phyloP scores from a whole-genome alignment of 2,113 vertebrate genomes.

The Cariama cristata region DNA sequence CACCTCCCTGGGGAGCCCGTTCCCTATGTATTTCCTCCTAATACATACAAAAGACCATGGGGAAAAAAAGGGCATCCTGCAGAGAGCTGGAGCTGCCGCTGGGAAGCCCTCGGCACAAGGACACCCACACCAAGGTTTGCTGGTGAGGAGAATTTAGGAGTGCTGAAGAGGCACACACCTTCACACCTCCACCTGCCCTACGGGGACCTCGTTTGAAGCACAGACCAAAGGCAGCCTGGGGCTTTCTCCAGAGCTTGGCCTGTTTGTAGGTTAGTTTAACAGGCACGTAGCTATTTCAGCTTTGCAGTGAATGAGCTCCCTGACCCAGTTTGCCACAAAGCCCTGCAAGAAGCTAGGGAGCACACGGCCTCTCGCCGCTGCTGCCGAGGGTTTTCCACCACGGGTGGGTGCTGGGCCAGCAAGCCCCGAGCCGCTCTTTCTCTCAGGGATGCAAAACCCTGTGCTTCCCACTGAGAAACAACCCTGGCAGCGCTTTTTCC shows the following conservation, averaged over 20 bases:
- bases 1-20: too few species aligned
- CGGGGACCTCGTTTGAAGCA: fast-evolving
- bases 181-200: not conserved
- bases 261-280: not conserved
- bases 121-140: not conserved
- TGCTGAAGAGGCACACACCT: not conserved
- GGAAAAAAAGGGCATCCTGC: not conserved
- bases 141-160: not conserved
- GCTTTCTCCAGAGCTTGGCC: not conserved
- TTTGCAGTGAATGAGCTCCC: not conserved
- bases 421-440: not conserved
- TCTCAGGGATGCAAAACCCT: not conserved
- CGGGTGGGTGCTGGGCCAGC: not conserved
- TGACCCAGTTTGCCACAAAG: not conserved
- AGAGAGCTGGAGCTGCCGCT: not conserved
- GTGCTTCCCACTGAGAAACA: not conserved
- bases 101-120: not conserved
- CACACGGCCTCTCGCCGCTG: fast-evolving
- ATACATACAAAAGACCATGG: not conserved
- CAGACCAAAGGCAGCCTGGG: not conserved
- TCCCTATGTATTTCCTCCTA: not conserved
- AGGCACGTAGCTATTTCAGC: not conserved
- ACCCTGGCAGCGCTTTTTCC: not conserved
- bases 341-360: not conserved
- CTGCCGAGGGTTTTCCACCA: fast-evolving